Evolutionary conservation across 2,113 vertebrate species (phyloP), one percentile per base, ranked within the genome.

Genomic region (Nycticorax nycticorax): DNA sequence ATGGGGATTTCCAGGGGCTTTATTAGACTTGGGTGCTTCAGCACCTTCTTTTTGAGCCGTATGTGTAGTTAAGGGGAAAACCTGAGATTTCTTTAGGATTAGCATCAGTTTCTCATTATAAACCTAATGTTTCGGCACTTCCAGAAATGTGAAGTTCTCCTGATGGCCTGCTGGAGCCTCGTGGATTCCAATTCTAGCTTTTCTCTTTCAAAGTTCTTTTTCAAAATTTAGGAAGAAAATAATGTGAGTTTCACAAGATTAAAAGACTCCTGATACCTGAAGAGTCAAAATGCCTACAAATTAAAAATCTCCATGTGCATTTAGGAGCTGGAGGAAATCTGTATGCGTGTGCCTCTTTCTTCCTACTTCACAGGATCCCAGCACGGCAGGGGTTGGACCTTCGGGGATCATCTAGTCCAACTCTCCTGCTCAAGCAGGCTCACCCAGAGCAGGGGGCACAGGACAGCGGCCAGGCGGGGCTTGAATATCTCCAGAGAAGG

Each of bases 311-410:
- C 10, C 9, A 2, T 5, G n/a, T 66, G 9, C 5, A 4, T 75
- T 83, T 32, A 52, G 47, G 37, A 89, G 18, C 56, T 85, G 50
- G 28, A 69, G 30, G 19, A 87, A 67, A 75, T 64, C 35, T 41
- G 14, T 23, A 0, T 35, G 47, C 0, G 1, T 22, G 22, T 50
- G 66, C 21, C 2, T 69, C 26, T 62, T 8, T 67, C 33, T 33
- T 50, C 30, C 28, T 50, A 8, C 2, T 13, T 13, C 39, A 41
- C 39, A 41, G 39, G 13, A 41, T 41, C 39, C 39, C 39, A 41
- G 39, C 12, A 12, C 13, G 39, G 39, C 39, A 41, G 39, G 39
- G 39, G 39, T 41, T 13, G 12, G 39, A 41, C 39, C 39, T 41
- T 4, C 12, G 9, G 39, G 39, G 39, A 41, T 41, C 39, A 41